Percentiles rank a stretch among this genome's conserved stretches.
Evolutionary conservation across 2,113 vertebrate genomes (phyloP).

Genomic region (Chinchilla lanigera): DNA sequence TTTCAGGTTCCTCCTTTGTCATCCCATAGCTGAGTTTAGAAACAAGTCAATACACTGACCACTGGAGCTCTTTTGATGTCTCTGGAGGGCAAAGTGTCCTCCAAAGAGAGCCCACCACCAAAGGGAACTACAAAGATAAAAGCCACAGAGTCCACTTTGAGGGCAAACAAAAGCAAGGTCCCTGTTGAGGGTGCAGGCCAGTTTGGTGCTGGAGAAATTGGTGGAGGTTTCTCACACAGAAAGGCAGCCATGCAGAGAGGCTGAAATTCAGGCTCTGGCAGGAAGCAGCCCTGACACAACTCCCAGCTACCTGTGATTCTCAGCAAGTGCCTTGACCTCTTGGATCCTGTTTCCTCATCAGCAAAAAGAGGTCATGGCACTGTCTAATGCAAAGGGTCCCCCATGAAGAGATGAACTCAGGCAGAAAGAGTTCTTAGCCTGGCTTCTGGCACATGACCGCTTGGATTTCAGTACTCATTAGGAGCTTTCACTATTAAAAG

Average conservation of each 20-base stretch:
- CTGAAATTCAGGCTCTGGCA: not conserved
- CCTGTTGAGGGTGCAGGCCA: not conserved
- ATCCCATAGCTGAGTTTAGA: not conserved
- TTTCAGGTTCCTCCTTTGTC: conserved; percentile 47
- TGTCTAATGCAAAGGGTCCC: too few species aligned
- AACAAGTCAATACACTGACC: not conserved
- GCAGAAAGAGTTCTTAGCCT: not conserved
- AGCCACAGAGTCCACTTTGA: not conserved
- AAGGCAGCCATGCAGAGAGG: not conserved
- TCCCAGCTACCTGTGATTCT: not conserved
- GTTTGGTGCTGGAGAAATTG: not conserved
- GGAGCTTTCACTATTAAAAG: not conserved
- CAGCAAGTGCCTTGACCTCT: not conserved
- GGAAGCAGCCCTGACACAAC: not conserved
- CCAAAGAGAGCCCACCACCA: fast-evolving
- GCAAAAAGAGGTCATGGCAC: not conserved
- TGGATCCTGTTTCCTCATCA: not conserved
- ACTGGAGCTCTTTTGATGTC: fast-evolving
- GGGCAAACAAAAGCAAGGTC: not conserved
- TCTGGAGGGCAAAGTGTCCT: fast-evolving
- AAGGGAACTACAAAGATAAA: not conserved
- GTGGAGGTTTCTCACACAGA: not conserved
- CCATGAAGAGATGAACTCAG: not conserved
- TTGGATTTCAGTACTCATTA: not conserved
- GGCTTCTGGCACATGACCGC: too few species aligned